Evolutionary conservation across 2,113 vertebrate species (phyloP).

Genomic region (Hippocampus comes): DNA sequence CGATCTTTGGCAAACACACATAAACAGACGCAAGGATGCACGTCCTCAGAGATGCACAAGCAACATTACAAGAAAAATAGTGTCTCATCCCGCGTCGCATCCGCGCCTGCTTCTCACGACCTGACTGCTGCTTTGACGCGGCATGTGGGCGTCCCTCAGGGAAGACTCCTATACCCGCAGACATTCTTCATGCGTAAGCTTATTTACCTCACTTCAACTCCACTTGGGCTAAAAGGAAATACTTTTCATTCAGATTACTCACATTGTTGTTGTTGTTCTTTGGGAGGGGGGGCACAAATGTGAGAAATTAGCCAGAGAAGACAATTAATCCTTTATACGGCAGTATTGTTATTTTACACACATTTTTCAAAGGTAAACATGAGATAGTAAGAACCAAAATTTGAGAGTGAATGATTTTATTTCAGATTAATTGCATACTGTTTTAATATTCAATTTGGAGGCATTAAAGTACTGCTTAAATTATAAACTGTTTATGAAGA

Average conservation of each 20-base stretch:
- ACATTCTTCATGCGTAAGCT: background rate
- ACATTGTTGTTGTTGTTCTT: background rate
- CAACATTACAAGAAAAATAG: constrained; percentile 35
- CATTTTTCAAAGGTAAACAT: too few relatives aligned
- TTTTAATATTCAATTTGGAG: too few relatives aligned
- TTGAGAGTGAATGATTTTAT: too few relatives aligned
- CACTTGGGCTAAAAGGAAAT: background rate
- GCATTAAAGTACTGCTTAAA: too few relatives aligned
- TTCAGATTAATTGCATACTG: too few relatives aligned
- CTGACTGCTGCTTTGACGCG: constrained; percentile 33
- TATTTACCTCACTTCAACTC: background rate
- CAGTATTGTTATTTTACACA: too few relatives aligned
- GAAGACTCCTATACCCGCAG: constrained; percentile 10
- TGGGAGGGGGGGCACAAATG: too few relatives aligned
- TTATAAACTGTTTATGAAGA: too few relatives aligned
- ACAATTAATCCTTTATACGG: too few relatives aligned
- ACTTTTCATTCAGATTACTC: background rate
- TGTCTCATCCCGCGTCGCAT: constrained; percentile 22
- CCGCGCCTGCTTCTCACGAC: constrained; percentile 60
- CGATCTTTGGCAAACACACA: constrained; percentile 36
- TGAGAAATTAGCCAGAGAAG: too few relatives aligned
- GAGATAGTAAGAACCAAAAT: too few relatives aligned
- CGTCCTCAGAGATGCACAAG: constrained; percentile 8
- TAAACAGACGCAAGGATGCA: constrained; percentile 19
- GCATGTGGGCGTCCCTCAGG: constrained; percentile 11